Conservation (phyloP, 1,140 invertebrate species). For the Sitophilus oryzae region DNA sequence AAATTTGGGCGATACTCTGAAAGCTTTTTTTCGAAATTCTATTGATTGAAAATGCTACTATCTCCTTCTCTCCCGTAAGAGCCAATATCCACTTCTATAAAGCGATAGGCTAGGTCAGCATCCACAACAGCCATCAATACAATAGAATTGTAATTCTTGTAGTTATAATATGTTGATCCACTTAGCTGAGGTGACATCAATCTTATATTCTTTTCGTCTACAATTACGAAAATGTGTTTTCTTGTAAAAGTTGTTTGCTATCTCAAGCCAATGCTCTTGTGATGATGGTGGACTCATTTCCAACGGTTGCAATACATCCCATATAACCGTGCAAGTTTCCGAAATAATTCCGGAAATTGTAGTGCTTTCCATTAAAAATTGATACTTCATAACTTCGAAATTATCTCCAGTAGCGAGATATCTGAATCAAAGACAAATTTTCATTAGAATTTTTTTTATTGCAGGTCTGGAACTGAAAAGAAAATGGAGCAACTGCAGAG, state of each 20-base stretch:
- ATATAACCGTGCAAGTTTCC: conserved; percentile 5
- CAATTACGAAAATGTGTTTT: conserved; percentile 4
- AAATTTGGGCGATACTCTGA: conserved; percentile 3
- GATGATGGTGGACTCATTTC: conserved; percentile 9
- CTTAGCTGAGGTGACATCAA: conserved; percentile 26
- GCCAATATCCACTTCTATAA: conserved; percentile 45
- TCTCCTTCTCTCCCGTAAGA: conserved; percentile 42
- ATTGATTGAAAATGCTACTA: conserved; percentile 31
- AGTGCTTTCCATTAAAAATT: conserved; percentile 9
- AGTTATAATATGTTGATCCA: conserved; percentile 38
- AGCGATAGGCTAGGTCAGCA: conserved; percentile 45
- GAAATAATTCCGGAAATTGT: conserved; percentile 1
- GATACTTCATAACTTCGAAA: conserved; percentile 5
- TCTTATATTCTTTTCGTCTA: conserved; percentile 6
- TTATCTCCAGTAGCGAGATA: conserved; percentile 2
- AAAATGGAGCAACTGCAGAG: background rate
- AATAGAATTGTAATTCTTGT: conserved; percentile 40
- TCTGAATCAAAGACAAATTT: conserved; percentile 1
- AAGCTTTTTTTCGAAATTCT: conserved; percentile 7
- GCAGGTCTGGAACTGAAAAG: background rate
- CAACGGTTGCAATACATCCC: conserved; percentile 9
- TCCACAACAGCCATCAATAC: conserved; percentile 47
- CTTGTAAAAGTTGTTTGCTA: conserved; percentile 3
- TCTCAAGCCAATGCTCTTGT: conserved; percentile 8
- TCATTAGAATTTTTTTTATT: background rate